Percentiles rank a stretch among this genome's conserved stretches.
phyloP scores from a whole-genome alignment of 2,797 vertebrate species.

The Sphaeramia orbicularis region DNA sequence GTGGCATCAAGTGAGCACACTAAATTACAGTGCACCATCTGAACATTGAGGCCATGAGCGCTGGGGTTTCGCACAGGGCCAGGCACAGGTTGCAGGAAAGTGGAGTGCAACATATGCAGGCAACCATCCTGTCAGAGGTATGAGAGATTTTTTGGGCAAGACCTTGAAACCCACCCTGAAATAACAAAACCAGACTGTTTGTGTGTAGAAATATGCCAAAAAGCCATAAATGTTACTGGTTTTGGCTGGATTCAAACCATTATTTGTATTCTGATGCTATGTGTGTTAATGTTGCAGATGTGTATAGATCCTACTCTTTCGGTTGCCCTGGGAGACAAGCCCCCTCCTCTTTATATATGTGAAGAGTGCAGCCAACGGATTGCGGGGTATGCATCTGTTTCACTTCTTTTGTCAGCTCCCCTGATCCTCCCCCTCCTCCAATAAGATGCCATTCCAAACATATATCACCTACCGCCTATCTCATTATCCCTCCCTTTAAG shows the following conservation, averaged over 20 bases:
- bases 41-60: constrained; percentile 71
- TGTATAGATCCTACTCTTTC: constrained; percentile 98
- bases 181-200: too few species aligned
- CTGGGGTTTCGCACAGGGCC: constrained; percentile 60
- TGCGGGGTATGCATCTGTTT: constrained; percentile 90
- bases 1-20: constrained; percentile 68
- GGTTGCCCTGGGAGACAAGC: constrained; percentile 97
- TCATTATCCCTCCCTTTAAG: constrained; percentile 66
- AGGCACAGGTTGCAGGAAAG: constrained; percentile 57
- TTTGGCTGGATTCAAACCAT: neutral
- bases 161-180: neutral
- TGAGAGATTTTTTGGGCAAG: constrained; percentile 2
- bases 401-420: constrained; percentile 13
- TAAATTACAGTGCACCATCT: constrained; percentile 81
- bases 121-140: constrained; percentile 57
- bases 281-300: constrained; percentile 88
- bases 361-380: constrained; percentile 99
- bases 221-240: too few species aligned
- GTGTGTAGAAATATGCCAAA: too few species aligned
- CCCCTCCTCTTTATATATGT: constrained; percentile 97
- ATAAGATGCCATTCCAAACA: constrained; percentile 49
- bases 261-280: constrained; percentile 14
- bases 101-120: constrained; percentile 71
- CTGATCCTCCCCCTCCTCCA: constrained; percentile 27
- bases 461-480: constrained; percentile 52